Evolutionary conservation across 2,888 invertebrate genomes (phyloP).

Genomic region (Sesia bembeciformis): DNA sequence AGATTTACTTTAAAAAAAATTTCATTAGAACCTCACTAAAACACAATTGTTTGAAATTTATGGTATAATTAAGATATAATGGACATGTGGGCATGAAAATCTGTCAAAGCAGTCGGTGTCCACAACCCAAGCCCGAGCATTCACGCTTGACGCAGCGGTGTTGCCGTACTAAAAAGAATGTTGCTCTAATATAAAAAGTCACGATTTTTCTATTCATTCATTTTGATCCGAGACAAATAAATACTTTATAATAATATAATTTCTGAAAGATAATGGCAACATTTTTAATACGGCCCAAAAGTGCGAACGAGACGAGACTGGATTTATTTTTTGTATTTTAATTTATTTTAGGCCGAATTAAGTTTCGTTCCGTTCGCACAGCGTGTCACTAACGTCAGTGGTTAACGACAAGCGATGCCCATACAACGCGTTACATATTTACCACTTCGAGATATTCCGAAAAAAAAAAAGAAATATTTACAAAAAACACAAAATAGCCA

Average conservation of each 20-base stretch:
- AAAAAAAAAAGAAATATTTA: constrained; percentile 10
- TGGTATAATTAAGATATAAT: not conserved
- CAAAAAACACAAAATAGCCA: constrained; percentile 4
- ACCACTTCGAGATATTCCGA: constrained; percentile 20
- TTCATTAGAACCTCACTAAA: too few species aligned
- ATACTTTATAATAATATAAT: not conserved
- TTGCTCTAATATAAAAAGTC: constrained; percentile 5
- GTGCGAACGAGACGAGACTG: constrained; percentile 11
- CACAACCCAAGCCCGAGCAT: constrained; percentile 73
- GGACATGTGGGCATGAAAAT: not conserved
- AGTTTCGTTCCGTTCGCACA: constrained; percentile 18
- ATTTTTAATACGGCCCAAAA: constrained; percentile 18
- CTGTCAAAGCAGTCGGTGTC: constrained; percentile 10
- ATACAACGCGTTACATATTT: constrained; percentile 52
- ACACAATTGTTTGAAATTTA: too few species aligned
- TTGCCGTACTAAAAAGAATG: constrained; percentile 23
- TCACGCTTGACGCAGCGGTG: constrained; percentile 65
- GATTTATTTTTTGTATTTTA: not conserved
- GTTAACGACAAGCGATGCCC: constrained; percentile 73
- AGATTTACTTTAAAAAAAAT: too few species aligned
- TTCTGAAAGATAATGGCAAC: constrained; percentile 11
- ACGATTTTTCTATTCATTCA: not conserved
- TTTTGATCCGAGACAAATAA: not conserved
- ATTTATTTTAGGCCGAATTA: too few species aligned
- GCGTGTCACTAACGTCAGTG: constrained; percentile 45